phyloP scores from a whole-genome alignment of 2,888 invertebrate genomes.

The Drosophila parthenogenetica region DNA sequence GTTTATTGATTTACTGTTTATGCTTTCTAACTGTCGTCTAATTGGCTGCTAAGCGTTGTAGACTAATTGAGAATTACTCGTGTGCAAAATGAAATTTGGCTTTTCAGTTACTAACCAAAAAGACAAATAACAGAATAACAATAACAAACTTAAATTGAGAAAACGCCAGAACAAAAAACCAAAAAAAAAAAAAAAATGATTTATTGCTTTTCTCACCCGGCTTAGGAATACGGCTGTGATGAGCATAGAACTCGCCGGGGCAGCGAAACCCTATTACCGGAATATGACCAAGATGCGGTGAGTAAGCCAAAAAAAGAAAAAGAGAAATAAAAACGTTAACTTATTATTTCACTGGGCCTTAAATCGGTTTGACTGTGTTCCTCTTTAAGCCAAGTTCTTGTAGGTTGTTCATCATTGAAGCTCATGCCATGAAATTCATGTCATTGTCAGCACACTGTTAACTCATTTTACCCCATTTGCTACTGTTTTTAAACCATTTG shows the following conservation, averaged over 20 bases:
- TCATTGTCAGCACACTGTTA: constrained; percentile 49
- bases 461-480: background rate
- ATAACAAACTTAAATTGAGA: constrained; percentile 5
- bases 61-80: constrained; percentile 36
- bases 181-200: constrained; percentile 43
- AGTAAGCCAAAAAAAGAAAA: constrained; percentile 72
- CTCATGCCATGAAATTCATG: constrained; percentile 14
- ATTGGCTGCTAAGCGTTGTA: constrained; percentile 73
- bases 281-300: constrained; percentile 85
- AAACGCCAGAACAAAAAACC: background rate
- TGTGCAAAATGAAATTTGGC: constrained; percentile 41
- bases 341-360: constrained; percentile 4
- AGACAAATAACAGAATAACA: constrained; percentile 19
- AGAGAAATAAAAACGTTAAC: too few species aligned
- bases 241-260: constrained; percentile 85
- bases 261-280: constrained; percentile 85
- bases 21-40: constrained; percentile 59
- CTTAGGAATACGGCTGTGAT: constrained; percentile 85
- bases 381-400: too few species aligned
- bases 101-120: constrained; percentile 6
- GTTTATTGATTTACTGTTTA: constrained; percentile 34
- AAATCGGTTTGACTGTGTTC: background rate
- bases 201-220: constrained; percentile 61
- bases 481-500: background rate
- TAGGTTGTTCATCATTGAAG: constrained; percentile 18